Percentiles rank a stretch among this genome's conserved stretches.
These are phyloP conservation scores for Ceyx erithaca DNA, from an alignment of 2,797 vertebrate species.

Conservation along the genomic window DNA sequence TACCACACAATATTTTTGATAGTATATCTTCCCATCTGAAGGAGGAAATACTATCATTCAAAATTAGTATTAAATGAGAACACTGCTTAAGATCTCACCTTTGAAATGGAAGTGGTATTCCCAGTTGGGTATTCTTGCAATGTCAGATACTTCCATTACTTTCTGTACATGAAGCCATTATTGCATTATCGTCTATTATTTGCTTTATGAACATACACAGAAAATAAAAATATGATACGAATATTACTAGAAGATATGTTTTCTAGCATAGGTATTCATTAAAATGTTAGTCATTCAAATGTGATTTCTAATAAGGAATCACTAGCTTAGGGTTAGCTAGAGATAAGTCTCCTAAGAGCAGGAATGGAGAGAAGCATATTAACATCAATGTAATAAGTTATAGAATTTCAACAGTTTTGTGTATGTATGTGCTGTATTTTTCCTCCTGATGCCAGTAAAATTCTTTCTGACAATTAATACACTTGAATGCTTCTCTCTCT, in stretches of 20 bases:
- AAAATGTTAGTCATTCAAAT: background rate
- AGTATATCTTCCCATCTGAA: background rate
- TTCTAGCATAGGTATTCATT: background rate
- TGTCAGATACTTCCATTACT: background rate
- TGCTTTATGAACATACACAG: background rate
- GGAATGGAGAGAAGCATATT: too few species aligned
- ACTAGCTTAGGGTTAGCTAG: too few species aligned
- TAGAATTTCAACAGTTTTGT: too few species aligned
- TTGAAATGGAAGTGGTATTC: background rate
- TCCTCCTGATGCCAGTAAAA: too few species aligned
- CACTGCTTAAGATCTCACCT: background rate
- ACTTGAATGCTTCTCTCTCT: too few species aligned
- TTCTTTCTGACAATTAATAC: too few species aligned
- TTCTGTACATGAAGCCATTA: background rate
- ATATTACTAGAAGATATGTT: background rate
- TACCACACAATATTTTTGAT: background rate
- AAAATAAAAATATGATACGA: background rate
- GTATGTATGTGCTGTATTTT: too few species aligned
- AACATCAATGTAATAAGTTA: too few species aligned
- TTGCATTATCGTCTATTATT: accelerated
- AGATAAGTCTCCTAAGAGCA: too few species aligned
- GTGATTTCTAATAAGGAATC: background rate
- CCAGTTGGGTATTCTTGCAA: background rate
- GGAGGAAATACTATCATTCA: background rate
- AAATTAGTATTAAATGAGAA: background rate